Base-by-base conservation (phyloP, 2,888 invertebrate genomes). In the Muscina levida region DNA sequence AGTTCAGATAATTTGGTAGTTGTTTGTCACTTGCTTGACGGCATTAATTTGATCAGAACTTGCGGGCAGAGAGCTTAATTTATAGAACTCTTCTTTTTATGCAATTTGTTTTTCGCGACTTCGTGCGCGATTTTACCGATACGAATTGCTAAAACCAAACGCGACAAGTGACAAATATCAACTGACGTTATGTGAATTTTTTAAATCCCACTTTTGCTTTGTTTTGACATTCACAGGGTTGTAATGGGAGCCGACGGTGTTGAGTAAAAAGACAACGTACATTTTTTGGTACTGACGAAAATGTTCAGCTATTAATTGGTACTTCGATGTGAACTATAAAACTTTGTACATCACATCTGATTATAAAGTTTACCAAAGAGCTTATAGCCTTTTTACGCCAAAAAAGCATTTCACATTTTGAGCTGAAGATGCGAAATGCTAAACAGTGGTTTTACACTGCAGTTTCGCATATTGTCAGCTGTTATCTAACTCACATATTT, bases 101-200 rank as follows among this genome's bases (percentile, higher is more conserved):
- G 31, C 31, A 51, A 51, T 15, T 19, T 19, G 19, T 19, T 19
- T 11, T 11, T 11, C 51, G 10, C n/a, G 15, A 17, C 22, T 22
- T 19, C 44, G 44, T 2, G 11, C 44, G 11, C 10, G 1, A 56
- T 4, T 56, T n/a, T 13, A 4, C 22, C 56, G 26, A 8, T 22
- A n/a, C 24, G 44, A n/a, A 56, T 24, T 19, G 1, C 15, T 19
- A 31, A 53, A n/a, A 31, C 31, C 31, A 37, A 76, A 70, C 19
- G 13, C 72, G 78, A 70, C 72, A 75, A 76, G 51, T 72, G 70
- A 72, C 53, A 78, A 78, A 59, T 22, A 10, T 72, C 72, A 71
- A 82, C 76, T 82, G 73, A 76, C 59, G 53, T 15, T 39, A 0
- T 39, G 22, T 46, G 46, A 17, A 44, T 6, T 51, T 67, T 71